Base-by-base conservation (phyloP, 2,888 invertebrate genomes). In the Hemicrepidius hirtus region DNA sequence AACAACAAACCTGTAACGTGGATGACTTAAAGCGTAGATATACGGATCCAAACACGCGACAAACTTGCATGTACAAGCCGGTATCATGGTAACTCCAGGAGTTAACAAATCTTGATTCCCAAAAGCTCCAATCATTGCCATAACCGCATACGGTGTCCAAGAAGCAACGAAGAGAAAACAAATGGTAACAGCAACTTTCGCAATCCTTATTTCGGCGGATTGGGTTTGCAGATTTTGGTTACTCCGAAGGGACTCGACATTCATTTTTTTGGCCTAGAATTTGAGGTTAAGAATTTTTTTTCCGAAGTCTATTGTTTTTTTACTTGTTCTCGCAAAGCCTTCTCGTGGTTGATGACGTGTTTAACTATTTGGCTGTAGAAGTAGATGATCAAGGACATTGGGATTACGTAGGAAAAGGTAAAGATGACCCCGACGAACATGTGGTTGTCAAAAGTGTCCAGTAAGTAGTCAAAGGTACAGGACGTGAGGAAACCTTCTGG, bases 21-120 rank as follows among this genome's bases (percentile, higher is more conserved):
- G 97, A 89, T 97, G 97, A 83, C 95, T 96, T 78, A 96, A 95
- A 3, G 96, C 96, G 81, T 96, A 96, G 1, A 96, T 92, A 88
- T 96, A 95, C 0, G 97, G 97, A 87, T 97, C 97, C 82, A 97
- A 91, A 85, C 97, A 96, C 0, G 97, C 96, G 0, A 97, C 96
- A 64, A 92, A 88, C 88, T 97, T 97, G 82, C 96, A 96, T 35
- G 95, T 91, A 75, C 94, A 91, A 0, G 96, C 95, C 3, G 96
- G 96, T 78, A 96, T 91, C 95, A 96, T 96, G 0, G 95, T 94
- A 0, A 92, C 92, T 80, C 91, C 92, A 0, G 94, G 94, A 0
- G 94, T 94, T 4, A 94, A 86, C 1, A 94, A 85, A 62, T 89
- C 88, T 83, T 91, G 90, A 85, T 95, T 91, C 18, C 96, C 96